Evolutionary conservation across 2,113 vertebrate genomes (phyloP).

Genomic region (crab-eating macaque (Macaca fascicularis)): DNA sequence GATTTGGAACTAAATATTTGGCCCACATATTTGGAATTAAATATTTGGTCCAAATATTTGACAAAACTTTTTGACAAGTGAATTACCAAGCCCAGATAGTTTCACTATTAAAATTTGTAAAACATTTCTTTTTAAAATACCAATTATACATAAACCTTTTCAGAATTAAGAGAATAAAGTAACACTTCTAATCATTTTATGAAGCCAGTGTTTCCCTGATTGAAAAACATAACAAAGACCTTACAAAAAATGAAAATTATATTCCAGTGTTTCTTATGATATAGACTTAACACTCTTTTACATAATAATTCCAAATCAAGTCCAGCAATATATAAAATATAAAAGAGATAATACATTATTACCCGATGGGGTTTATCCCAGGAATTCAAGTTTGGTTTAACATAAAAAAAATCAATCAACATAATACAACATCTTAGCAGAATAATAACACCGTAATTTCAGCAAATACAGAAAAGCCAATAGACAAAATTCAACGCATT

Average conservation of each 20-base stretch:
- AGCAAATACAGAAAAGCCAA: neutral
- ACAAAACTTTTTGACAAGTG: neutral
- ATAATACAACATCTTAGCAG: neutral
- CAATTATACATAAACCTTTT: neutral
- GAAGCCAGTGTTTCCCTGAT: neutral
- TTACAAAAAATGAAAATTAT: neutral
- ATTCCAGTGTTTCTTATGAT: neutral
- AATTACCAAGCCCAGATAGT: neutral
- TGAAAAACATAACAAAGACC: neutral
- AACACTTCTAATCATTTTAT: neutral
- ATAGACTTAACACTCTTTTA: neutral
- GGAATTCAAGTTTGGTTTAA: neutral
- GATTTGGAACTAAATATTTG: too few relatives aligned
- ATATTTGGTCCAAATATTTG: too few relatives aligned
- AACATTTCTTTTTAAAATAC: neutral
- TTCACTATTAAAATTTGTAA: neutral
- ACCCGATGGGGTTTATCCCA: neutral
- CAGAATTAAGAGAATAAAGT: neutral
- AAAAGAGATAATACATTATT: neutral
- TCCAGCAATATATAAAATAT: neutral
- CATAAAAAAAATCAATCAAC: neutral
- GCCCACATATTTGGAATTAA: too few relatives aligned
- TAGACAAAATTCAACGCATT: neutral
- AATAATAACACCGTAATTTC: neutral
- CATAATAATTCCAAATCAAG: neutral